phyloP scores from a whole-genome alignment of 2,888 invertebrate species.

The Exephanes ischioxanthus region DNA sequence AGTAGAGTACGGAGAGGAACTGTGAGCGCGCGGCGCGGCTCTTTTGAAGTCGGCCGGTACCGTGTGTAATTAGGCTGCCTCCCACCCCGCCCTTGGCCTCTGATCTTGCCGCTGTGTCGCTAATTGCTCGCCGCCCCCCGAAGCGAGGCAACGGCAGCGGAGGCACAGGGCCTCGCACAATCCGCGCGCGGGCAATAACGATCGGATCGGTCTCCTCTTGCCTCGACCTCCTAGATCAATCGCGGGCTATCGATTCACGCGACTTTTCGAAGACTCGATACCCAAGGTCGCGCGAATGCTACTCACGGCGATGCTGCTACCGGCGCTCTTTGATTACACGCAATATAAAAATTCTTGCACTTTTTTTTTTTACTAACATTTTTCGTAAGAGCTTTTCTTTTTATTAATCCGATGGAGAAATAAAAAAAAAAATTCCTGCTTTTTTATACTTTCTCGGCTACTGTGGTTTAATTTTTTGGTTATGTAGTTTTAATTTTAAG shows the following conservation, averaged over 20 bases:
- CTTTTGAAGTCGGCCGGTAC: conserved; percentile 84
- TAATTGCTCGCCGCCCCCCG: conserved; percentile 84
- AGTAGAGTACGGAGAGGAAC: conserved; percentile 79
- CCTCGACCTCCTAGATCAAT: conserved; percentile 43
- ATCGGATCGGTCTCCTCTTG: conserved; percentile 40
- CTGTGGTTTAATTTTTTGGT: too few species aligned
- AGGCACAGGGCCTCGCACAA: conserved; percentile 70
- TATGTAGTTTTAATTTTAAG: too few species aligned
- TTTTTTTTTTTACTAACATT: background rate
- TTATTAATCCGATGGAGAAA: too few species aligned
- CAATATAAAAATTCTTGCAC: background rate
- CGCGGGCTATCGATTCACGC: conserved; percentile 10
- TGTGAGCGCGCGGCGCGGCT: conserved; percentile 76
- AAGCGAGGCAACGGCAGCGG: conserved; percentile 72
- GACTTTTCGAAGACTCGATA: conserved; percentile 9
- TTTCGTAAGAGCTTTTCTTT: too few species aligned
- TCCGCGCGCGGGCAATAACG: conserved; percentile 38
- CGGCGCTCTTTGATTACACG: background rate
- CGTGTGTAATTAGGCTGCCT: conserved; percentile 84
- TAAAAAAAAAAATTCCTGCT: too few species aligned
- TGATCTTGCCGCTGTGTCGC: conserved; percentile 84
- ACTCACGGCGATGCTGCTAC: background rate
- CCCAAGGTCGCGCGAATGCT: background rate
- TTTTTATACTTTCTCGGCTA: too few species aligned
- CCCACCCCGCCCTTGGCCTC: conserved; percentile 82